A percentile compares a stretch with the other conserved stretches of the same genome.
phyloP scores from a whole-genome alignment of 2,797 vertebrate species.

The Poliocrania exsul region DNA sequence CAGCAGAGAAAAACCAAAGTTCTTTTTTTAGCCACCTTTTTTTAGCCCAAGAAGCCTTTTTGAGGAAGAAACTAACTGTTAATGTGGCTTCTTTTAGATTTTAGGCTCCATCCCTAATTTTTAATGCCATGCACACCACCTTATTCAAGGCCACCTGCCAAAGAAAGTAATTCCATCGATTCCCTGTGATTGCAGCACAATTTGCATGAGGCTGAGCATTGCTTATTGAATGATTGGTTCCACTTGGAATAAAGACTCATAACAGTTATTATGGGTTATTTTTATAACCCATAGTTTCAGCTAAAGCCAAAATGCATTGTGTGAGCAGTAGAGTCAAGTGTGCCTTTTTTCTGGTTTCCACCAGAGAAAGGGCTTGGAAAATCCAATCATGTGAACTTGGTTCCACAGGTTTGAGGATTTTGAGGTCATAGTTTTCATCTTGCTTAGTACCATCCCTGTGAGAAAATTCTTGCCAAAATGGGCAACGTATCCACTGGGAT shows the following conservation, averaged over 20 bases:
- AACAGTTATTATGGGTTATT: not conserved
- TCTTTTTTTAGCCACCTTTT: conserved; percentile 23
- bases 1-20: not conserved
- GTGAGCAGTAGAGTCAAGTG: not conserved
- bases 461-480: not conserved
- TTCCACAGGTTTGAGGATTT: not conserved
- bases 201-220: not conserved
- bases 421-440: not conserved
- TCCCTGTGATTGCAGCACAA: not conserved
- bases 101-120: not conserved
- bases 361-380: not conserved
- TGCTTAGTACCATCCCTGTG: not conserved
- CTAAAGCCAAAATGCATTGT: not conserved
- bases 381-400: not conserved
- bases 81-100: not conserved
- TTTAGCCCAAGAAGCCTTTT: conserved; percentile 6
- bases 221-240: not conserved
- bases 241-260: not conserved
- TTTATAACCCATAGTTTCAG: not conserved
- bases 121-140: not conserved
- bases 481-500: rapidly evolving
- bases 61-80: not conserved
- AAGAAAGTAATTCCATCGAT: not conserved
- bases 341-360: not conserved
- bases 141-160: not conserved